Percentiles rank a stretch among this genome's conserved stretches.
phyloP scores from a whole-genome alignment of 2,113 vertebrate species.

The Stigmatopora nigra region DNA sequence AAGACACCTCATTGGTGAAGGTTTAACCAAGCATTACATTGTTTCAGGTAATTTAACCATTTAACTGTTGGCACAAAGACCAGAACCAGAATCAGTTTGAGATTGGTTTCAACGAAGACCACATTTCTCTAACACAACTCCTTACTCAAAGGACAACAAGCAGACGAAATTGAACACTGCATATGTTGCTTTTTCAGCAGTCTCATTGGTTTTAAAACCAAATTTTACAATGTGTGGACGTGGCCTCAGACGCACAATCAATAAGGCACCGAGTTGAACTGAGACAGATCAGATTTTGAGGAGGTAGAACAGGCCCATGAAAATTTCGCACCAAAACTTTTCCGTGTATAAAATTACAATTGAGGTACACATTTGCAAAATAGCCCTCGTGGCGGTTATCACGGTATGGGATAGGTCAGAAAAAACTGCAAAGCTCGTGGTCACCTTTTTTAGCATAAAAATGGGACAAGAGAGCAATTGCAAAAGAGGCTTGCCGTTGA shows the following conservation, averaged over 20 bases:
- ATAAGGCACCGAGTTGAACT: slow-evolving; percentile 50
- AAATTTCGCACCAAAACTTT: not conserved
- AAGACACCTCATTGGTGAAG: too few species aligned
- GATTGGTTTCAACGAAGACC: too few species aligned
- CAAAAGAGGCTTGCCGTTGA: not conserved
- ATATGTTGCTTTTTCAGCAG: not conserved
- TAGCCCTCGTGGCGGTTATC: not conserved
- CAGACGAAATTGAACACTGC: not conserved
- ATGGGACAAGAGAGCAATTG: not conserved
- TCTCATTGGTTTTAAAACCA: not conserved
- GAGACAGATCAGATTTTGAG: slow-evolving; percentile 30
- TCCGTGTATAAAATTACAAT: not conserved
- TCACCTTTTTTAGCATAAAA: slow-evolving; percentile 39
- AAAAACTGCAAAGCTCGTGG: slow-evolving; percentile 25
- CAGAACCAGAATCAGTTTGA: too few species aligned
- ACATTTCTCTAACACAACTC: too few species aligned
- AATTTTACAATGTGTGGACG: not conserved
- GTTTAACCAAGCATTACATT: too few species aligned
- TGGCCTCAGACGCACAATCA: not conserved
- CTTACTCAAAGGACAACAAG: not conserved
- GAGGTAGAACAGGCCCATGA: slow-evolving; percentile 50
- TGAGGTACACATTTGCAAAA: not conserved
- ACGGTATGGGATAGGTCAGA: not conserved
- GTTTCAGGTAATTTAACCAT: too few species aligned
- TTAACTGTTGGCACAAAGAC: too few species aligned